Base-by-base conservation (phyloP, 2,113 vertebrate genomes). In the Laticauda colubrina region DNA sequence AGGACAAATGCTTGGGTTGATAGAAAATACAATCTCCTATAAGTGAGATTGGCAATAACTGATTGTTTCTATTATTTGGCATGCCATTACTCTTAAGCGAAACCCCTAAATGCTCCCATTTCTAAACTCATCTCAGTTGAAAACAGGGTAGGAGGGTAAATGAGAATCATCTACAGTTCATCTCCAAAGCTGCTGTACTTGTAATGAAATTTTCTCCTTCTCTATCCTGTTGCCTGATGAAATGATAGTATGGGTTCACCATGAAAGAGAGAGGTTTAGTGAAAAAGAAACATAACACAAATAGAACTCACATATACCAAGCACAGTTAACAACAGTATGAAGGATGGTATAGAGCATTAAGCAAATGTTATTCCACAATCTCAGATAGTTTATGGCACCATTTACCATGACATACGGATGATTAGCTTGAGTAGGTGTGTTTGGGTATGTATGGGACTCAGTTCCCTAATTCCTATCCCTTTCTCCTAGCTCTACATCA, bases 301-400 rank as follows among this genome's bases (percentile, higher is more conserved):
- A 90, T 93, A 61, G 69, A n/a, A 88, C 14, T 56, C 29, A 45
- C 64, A 94, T 93, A 91, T 92, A 4, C 89, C 90, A 88, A 55
- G 89, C 48, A 29, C 18, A n/a, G 24, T 92, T 89, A 61, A 94
- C 89, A 90, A 81, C 69, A 11, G 56, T 54, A 89, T 88, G 34
- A 91, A 61, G 93, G 2, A 53, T 64, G 90, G 91, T 29, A 51
- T 23, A 53, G 87, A 92, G 55, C 87, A 20, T 45, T 95, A n/a
- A 88, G 87, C 87, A 95, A 93, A 94, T 94, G 85, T 61, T 94
- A 88, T 94, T 96, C 95, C 21, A 94, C 92, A 93, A 95, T 94
- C 90, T n/a, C 48, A 91, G 69, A 61, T 92, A 69, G 75, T 92
- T 87, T 90, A 64, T 93, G 91, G 94, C 91, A 57, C 91, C 54